A percentile compares a stretch with the other conserved stretches of the same genome.
These are phyloP conservation scores for Prostheceraeus crozeri DNA, from an alignment of 2,888 invertebrate genomes.

Conservation along the genomic window DNA sequence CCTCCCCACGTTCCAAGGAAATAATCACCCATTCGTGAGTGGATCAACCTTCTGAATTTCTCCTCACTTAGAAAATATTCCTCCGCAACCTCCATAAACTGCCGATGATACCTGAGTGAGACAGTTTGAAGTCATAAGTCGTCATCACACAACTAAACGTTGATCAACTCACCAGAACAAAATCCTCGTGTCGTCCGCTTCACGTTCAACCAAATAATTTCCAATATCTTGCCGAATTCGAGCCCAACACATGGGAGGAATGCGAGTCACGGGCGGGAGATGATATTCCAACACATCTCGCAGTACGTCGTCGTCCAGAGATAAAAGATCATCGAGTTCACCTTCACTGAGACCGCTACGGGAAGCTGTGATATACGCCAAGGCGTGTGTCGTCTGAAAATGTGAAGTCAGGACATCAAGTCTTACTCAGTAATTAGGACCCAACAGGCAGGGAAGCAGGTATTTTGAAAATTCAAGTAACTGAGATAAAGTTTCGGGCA, in stretches of 20 bases:
- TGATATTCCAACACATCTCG: slow-evolving; percentile 98
- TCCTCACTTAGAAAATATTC: slow-evolving; percentile 94
- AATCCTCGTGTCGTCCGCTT: slow-evolving; percentile 93
- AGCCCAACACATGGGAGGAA: slow-evolving; percentile 91
- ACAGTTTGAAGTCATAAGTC: too few species aligned
- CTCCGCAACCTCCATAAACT: slow-evolving; percentile 73
- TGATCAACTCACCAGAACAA: slow-evolving; percentile 78
- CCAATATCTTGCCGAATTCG: slow-evolving; percentile 90
- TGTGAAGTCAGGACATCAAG: too few species aligned
- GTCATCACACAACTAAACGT: too few species aligned
- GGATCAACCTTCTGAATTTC: slow-evolving; percentile 91
- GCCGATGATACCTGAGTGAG: slow-evolving; percentile 76
- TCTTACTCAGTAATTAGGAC: too few species aligned
- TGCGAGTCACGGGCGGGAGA: slow-evolving; percentile 85
- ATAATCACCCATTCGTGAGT: slow-evolving; percentile 94
- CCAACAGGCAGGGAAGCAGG: too few species aligned
- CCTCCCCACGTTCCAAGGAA: slow-evolving; percentile 77
- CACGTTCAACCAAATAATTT: slow-evolving; percentile 87
- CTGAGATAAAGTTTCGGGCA: too few species aligned
- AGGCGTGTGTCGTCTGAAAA: too few species aligned
- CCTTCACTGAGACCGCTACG: slow-evolving; percentile 83
- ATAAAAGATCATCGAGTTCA: slow-evolving; percentile 82
- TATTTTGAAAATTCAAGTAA: too few species aligned
- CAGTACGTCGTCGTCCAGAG: slow-evolving; percentile 78
- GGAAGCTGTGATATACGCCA: slow-evolving; percentile 86